These are phyloP conservation scores for Morinoia aosen DNA, from an alignment of 2,888 invertebrate genomes.

Conservation along the genomic window DNA sequence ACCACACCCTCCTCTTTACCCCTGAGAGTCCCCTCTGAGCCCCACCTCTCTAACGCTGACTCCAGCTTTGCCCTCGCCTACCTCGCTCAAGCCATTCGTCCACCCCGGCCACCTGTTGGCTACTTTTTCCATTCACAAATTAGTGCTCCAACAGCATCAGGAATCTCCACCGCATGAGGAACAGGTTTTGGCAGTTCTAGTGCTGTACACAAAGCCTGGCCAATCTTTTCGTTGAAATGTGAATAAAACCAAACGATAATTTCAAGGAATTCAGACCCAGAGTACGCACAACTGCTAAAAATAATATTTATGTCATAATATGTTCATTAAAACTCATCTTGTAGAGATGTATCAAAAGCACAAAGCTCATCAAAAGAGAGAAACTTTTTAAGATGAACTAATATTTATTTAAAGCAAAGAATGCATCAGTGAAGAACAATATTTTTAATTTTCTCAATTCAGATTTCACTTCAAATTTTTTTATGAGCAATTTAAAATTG, in stretches of 20 bases:
- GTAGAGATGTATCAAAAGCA: not conserved
- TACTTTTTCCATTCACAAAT: not conserved
- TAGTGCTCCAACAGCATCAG: not conserved
- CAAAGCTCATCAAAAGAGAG: not conserved
- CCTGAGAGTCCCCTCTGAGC: not conserved
- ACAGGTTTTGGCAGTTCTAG: not conserved
- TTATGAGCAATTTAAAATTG: too few species aligned
- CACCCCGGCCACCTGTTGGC: not conserved
- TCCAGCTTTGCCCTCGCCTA: not conserved
- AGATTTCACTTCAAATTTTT: too few species aligned
- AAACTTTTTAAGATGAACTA: too few species aligned
- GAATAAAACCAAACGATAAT: not conserved
- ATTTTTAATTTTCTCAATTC: too few species aligned
- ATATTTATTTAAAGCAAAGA: too few species aligned
- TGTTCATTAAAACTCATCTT: not conserved
- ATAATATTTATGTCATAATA: not conserved
- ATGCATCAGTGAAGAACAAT: too few species aligned
- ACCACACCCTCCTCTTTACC: slow-evolving; percentile 52
- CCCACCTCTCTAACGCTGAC: not conserved
- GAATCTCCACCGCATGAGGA: not conserved
- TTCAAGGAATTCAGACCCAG: not conserved
- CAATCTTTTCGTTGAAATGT: not conserved
- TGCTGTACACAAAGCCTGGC: not conserved
- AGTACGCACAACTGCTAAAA: not conserved
- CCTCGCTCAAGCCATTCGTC: not conserved